These are phyloP conservation scores for Triplophysa rosa DNA, from an alignment of 2,113 vertebrate genomes.

Conservation along the genomic window DNA sequence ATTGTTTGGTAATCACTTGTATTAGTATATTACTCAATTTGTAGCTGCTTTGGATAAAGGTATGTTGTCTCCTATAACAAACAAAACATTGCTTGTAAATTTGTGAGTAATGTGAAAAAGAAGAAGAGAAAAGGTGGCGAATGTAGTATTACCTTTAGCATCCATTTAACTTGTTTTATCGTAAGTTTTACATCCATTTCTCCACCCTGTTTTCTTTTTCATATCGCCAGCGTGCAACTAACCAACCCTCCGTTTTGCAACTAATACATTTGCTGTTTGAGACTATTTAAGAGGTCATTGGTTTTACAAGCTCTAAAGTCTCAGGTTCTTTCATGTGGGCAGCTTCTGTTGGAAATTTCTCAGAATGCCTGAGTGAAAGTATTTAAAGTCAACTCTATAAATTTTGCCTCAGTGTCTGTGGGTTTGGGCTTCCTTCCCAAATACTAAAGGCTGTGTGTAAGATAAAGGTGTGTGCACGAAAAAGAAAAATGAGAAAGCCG, in stretches of 20 bases:
- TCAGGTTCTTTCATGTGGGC: constrained; percentile 30
- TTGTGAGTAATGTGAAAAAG: not conserved
- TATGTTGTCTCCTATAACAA: not conserved
- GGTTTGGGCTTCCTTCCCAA: constrained; percentile 34
- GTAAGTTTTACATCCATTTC: too few species aligned
- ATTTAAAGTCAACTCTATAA: constrained; percentile 39
- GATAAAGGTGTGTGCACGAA: not conserved
- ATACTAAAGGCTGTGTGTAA: not conserved
- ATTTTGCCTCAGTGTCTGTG: constrained; percentile 37
- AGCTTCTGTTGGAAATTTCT: constrained; percentile 42
- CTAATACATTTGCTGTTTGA: not conserved
- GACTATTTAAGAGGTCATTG: constrained; percentile 16
- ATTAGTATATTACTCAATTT: too few species aligned
- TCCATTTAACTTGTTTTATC: not conserved
- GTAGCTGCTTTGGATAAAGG: not conserved
- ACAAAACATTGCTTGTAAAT: too few species aligned
- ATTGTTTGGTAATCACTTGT: not conserved
- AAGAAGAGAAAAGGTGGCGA: too few species aligned
- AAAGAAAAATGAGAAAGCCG: not conserved
- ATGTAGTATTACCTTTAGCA: too few species aligned
- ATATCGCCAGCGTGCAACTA: constrained; percentile 2
- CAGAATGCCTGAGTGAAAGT: constrained; percentile 37
- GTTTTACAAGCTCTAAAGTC: constrained; percentile 14
- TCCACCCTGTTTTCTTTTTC: not conserved
- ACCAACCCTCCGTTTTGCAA: not conserved